Conservation (phyloP, 2,113 vertebrate species). For the Aythya baeri region DNA sequence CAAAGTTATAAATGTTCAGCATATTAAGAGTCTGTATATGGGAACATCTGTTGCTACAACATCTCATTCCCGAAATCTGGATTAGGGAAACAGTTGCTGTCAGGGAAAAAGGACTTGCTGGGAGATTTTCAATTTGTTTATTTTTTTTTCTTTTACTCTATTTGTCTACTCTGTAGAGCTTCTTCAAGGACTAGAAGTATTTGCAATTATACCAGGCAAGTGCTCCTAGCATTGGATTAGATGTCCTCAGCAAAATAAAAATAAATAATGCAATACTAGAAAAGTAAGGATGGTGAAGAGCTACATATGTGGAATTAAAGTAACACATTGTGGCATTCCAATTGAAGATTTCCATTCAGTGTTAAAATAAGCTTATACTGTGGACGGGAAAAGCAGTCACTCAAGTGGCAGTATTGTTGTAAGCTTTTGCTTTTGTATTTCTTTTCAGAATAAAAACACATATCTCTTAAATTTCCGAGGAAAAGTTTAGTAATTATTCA, state of each 20-base stretch:
- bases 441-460: neutral
- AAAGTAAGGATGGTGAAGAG: neutral
- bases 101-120: neutral
- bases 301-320: neutral
- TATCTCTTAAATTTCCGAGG: neutral
- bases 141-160: neutral
- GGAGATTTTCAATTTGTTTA: neutral
- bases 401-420: neutral
- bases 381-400: neutral
- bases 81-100: neutral
- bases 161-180: neutral
- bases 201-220: neutral
- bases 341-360: conserved; percentile 1
- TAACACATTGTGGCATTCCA: neutral
- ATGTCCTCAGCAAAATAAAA: neutral
- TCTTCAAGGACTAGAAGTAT: neutral
- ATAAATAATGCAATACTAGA: neutral
- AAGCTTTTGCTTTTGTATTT: neutral
- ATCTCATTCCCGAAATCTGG: neutral
- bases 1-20: neutral
- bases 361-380: neutral
- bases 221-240: neutral
- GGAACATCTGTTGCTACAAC: neutral
- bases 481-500: neutral
- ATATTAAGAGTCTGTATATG: neutral